Percentiles rank a stretch among this genome's conserved stretches.
Evolutionary conservation across 2,797 vertebrate species (phyloP).

Genomic region (Epinephelus awoara): DNA sequence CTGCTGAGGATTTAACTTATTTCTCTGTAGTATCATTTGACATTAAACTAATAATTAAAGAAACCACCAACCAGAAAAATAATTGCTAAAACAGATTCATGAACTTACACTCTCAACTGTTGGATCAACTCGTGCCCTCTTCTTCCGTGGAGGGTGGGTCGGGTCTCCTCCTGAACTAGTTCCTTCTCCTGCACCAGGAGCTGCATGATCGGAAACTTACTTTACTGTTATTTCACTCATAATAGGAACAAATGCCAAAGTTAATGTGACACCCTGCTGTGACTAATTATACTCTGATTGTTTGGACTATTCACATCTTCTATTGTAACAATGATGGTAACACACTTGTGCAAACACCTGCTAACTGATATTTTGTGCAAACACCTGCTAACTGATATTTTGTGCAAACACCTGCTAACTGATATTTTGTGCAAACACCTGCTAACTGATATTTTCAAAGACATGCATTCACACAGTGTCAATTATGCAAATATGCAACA

Average conservation of each 20-base stretch:
- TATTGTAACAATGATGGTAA: neutral
- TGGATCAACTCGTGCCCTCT: conserved; percentile 96
- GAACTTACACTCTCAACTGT: conserved; percentile 95
- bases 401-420: neutral
- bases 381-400: neutral
- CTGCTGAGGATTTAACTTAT: neutral
- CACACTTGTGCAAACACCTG: neutral
- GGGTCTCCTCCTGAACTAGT: conserved; percentile 95
- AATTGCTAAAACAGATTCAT: neutral
- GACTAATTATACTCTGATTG: neutral
- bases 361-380: neutral
- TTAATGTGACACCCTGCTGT: neutral
- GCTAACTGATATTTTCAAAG: neutral
- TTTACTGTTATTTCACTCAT: neutral
- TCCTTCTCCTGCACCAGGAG: conserved; percentile 96
- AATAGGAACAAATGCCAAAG: neutral
- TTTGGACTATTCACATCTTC: neutral
- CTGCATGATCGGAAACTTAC: conserved; percentile 73
- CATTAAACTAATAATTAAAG: neutral
- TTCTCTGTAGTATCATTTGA: neutral
- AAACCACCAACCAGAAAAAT: neutral
- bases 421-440: neutral
- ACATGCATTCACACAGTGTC: neutral
- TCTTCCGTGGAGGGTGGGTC: conserved; percentile 96
- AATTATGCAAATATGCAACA: neutral